Evolutionary conservation across 1,140 invertebrate species (phyloP).

Genomic region (Drosophila pandora): DNA sequence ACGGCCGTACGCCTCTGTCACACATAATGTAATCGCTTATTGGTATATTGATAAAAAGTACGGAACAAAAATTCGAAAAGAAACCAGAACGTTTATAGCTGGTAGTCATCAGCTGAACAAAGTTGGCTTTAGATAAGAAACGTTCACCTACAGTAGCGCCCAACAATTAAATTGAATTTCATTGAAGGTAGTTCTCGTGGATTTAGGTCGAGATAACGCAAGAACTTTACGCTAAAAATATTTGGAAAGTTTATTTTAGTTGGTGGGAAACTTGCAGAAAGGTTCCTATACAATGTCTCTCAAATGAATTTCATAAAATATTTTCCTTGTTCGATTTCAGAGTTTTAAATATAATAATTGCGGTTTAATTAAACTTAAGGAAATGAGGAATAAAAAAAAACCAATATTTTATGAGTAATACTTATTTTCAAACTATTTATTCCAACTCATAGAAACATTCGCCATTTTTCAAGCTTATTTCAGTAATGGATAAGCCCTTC

Average conservation of each 20-base stretch:
- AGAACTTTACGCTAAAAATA: not conserved
- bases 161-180: conserved; percentile 14
- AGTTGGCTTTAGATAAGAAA: conserved; percentile 58
- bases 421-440: not conserved
- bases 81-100: conserved; percentile 18
- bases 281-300: not conserved
- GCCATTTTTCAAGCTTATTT: conserved; percentile 11
- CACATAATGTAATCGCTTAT: conserved; percentile 38
- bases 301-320: not conserved
- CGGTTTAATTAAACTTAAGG: no score
- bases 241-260: not conserved
- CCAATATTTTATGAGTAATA: not conserved
- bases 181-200: conserved; percentile 17
- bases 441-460: conserved; percentile 17
- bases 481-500: conserved; percentile 18
- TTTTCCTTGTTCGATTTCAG: not conserved
- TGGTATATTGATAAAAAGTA: conserved; percentile 27
- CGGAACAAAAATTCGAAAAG: conserved; percentile 1
- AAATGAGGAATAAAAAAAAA: not conserved
- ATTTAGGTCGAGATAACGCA: not conserved
- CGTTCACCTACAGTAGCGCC: conserved; percentile 13
- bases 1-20: conserved; percentile 14
- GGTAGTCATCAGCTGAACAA: conserved; percentile 13
- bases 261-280: not conserved
- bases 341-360: no score